Evolutionary conservation across 2,113 vertebrate genomes (phyloP).

Genomic region (Okapia johnstoni): DNA sequence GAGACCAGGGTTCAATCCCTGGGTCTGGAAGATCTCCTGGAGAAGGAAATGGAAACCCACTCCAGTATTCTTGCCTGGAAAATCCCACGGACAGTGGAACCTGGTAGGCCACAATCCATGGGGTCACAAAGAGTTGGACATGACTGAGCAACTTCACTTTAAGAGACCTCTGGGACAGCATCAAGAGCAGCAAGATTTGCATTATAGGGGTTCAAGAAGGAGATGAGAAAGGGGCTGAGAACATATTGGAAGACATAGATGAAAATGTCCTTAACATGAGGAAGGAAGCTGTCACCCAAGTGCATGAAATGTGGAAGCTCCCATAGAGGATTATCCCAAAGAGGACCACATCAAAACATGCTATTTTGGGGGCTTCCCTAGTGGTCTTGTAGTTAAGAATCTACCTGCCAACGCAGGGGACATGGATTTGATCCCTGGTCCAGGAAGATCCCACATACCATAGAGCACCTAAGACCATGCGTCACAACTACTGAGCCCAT

Average conservation of each 20-base stretch:
- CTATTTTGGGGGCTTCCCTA: not conserved
- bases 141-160: not conserved
- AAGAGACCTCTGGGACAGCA: not conserved
- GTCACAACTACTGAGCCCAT: not conserved
- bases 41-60: not conserved
- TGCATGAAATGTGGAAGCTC: not conserved
- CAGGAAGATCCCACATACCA: not conserved
- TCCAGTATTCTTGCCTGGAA: not conserved
- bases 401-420: not conserved
- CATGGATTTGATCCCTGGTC: not conserved
- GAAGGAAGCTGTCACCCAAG: not conserved
- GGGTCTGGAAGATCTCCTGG: not conserved
- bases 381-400: not conserved
- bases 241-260: not conserved
- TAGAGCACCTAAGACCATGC: not conserved
- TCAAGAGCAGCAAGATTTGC: not conserved
- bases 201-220: not conserved
- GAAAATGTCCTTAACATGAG: not conserved
- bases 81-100: not conserved
- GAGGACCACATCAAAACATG: not conserved
- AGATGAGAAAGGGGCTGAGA: not conserved
- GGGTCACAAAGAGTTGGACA: not conserved
- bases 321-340: not conserved
- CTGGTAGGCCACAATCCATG: not conserved
- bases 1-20: not conserved